phyloP scores from a whole-genome alignment of 2,113 vertebrate species.

The Phocoena sinus region DNA sequence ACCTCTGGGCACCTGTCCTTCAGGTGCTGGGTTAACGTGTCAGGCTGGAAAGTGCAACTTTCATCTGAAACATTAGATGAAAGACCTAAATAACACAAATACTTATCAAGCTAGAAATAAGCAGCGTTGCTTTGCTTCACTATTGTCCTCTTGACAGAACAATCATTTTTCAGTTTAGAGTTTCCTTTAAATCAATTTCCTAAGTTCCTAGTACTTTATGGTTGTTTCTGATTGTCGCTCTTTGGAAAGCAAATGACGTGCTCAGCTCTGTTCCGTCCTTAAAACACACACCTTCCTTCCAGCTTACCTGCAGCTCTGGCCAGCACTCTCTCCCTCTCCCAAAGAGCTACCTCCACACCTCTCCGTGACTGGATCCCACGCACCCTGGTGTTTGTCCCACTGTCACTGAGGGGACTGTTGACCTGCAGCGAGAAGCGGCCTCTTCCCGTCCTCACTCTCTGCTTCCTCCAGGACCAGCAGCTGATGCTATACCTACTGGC shows the following conservation, averaged over 20 bases:
- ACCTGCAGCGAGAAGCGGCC: no score
- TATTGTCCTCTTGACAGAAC: not conserved
- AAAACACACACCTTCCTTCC: not conserved
- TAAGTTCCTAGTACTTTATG: not conserved
- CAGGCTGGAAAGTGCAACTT: not conserved
- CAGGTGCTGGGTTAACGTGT: not conserved
- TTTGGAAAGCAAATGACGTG: not conserved
- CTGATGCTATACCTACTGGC: fast-evolving
- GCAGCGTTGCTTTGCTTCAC: not conserved
- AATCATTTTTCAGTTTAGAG: not conserved
- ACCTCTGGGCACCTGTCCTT: not conserved
- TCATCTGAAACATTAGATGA: not conserved
- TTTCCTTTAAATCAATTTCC: not conserved
- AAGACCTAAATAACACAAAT: not conserved
- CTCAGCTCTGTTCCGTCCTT: not conserved
- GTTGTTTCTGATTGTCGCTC: not conserved
- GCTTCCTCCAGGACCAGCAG: not conserved
- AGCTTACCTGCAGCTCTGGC: not conserved
- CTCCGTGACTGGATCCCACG: not conserved
- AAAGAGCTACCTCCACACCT: not conserved
- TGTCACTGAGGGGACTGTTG: not conserved
- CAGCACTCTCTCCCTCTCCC: not conserved
- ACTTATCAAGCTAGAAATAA: not conserved
- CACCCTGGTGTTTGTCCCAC: not conserved
- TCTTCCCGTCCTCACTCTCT: not conserved